A percentile compares a stretch with the other conserved stretches of the same genome.
Conservation (phyloP, 2,797 vertebrate genomes). For the Labeo calbasu region DNA sequence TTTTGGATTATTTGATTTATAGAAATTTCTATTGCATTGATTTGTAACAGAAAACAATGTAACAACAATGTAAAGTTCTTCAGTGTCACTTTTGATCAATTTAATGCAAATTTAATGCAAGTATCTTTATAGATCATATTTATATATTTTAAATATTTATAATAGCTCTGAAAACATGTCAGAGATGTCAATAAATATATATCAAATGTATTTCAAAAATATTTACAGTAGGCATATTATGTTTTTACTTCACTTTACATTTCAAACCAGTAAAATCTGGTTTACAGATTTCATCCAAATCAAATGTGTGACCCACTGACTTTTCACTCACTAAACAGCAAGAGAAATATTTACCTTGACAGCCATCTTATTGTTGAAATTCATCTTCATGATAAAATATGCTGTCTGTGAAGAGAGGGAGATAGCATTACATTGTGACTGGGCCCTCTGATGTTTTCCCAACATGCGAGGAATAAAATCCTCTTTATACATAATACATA, state of each 20-base stretch:
- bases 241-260: not conserved
- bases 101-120: not conserved
- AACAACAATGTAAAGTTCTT: not conserved
- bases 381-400: constrained; percentile 97
- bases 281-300: constrained; percentile 80
- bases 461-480: constrained; percentile 92
- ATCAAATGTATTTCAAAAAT: not conserved
- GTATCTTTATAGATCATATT: not conserved
- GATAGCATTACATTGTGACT: constrained; percentile 78
- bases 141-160: not conserved
- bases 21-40: not conserved
- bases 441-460: constrained; percentile 84
- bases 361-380: constrained; percentile 97
- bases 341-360: constrained; percentile 99
- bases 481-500: constrained; percentile 98
- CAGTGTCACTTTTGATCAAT: not conserved
- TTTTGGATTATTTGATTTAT: no score
- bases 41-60: not conserved
- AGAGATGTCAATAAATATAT: not conserved
- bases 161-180: constrained; percentile 2
- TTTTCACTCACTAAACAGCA: constrained; percentile 91
- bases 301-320: constrained; percentile 85
- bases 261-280: constrained; percentile 74
- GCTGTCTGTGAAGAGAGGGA: constrained; percentile 90
- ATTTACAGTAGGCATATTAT: not conserved